Percentiles rank a stretch among this genome's conserved stretches.
phyloP scores from a whole-genome alignment of 2,797 vertebrate genomes.

The Notolabrus celidotus region DNA sequence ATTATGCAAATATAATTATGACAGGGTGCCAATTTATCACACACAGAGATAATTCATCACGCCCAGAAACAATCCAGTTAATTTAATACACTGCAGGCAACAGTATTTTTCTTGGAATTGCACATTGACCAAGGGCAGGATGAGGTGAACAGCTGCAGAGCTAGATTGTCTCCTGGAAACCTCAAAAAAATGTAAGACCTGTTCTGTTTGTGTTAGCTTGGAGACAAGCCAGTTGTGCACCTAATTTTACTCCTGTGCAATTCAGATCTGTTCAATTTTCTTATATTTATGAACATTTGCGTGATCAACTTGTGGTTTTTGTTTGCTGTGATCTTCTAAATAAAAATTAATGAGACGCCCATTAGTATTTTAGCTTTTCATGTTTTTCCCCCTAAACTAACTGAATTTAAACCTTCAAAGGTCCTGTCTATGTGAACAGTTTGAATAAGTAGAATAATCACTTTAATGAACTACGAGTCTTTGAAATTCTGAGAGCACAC shows the following conservation, averaged over 20 bases:
- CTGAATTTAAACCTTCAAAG: slow-evolving; percentile 17
- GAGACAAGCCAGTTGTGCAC: neutral
- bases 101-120: slow-evolving; percentile 33
- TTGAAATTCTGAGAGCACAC: slow-evolving; percentile 31
- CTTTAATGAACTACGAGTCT: slow-evolving; percentile 40
- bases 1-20: slow-evolving; percentile 82
- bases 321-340: neutral
- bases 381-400: slow-evolving; percentile 2
- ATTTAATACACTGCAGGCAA: slow-evolving; percentile 72
- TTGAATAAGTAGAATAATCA: slow-evolving; percentile 26
- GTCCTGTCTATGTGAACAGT: slow-evolving; percentile 5
- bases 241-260: neutral
- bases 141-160: slow-evolving; percentile 15
- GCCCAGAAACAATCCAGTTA: slow-evolving; percentile 74
- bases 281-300: neutral
- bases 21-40: slow-evolving; percentile 78
- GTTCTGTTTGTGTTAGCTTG: neutral
- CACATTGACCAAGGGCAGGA: slow-evolving; percentile 46
- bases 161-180: slow-evolving; percentile 9
- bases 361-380: neutral
- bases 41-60: slow-evolving; percentile 62
- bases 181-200: neutral
- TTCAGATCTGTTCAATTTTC: slow-evolving; percentile 6
- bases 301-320: neutral
- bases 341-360: neutral